Percentiles rank a stretch among this genome's conserved stretches.
These are phyloP conservation scores for Andricus quercusramuli DNA, from an alignment of 2,888 invertebrate genomes.

Conservation along the genomic window DNA sequence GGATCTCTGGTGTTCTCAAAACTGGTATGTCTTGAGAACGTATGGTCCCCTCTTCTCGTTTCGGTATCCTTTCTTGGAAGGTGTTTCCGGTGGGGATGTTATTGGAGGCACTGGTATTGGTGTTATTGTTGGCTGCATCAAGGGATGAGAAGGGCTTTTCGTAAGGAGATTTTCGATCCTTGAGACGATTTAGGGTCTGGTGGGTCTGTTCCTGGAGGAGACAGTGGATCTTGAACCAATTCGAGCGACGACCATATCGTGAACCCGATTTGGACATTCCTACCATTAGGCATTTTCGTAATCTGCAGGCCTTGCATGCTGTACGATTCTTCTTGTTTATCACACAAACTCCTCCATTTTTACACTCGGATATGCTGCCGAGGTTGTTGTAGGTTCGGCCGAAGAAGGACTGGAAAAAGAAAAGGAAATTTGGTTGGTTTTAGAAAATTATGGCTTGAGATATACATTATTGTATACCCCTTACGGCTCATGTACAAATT, in stretches of 20 bases:
- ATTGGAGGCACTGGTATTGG: conserved; percentile 54
- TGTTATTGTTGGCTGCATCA: conserved; percentile 72
- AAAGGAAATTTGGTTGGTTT: background rate
- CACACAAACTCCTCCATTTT: conserved; percentile 93
- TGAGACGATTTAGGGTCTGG: conserved; percentile 70
- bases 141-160: conserved; percentile 72
- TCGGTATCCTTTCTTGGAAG: conserved; percentile 63
- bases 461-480: no score
- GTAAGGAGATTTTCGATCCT: conserved; percentile 70
- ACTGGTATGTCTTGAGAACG: conserved; percentile 62
- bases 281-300: conserved; percentile 91
- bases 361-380: conserved; percentile 93
- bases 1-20: conserved; percentile 48
- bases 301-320: conserved; percentile 93
- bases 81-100: conserved; percentile 49
- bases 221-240: conserved; percentile 97
- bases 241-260: conserved; percentile 92
- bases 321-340: conserved; percentile 96
- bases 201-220: conserved; percentile 81
- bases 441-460: background rate
- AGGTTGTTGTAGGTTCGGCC: conserved; percentile 95
- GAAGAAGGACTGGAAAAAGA: conserved; percentile 89
- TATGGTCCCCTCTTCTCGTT: conserved; percentile 62
- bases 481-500: no score
- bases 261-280: conserved; percentile 97